Base-by-base conservation (phyloP, 2,113 vertebrate species). In the Andinoacara biseriatus region DNA sequence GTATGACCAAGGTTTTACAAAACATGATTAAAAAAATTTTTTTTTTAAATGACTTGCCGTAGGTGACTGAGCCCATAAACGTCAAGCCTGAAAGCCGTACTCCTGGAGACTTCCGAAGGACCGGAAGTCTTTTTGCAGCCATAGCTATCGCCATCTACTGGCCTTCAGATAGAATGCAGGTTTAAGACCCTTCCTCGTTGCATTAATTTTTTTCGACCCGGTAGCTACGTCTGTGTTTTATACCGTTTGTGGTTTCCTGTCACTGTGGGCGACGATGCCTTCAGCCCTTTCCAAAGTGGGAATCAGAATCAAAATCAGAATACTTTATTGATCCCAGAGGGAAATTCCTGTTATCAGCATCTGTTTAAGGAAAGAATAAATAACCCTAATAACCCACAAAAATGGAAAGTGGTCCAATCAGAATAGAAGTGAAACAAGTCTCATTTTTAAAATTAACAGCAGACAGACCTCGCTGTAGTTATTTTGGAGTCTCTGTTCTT, bases 401-500 rank as follows among this genome's bases (percentile, higher is more conserved):
- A n/a, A n/a, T n/a, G n/a, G n/a, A n/a, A 38, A 10, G 8, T 2
- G 38, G 8, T 10, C 3, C 10, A 40, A 40, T 10, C 38, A 43
- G 40, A 43, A 11, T 11, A 43, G 10, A 43, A 11, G 40, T 11
- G 10, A 43, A 69, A 43, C 15, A 18, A 69, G 63, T 69, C 63
- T 69, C 24, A 24, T 67, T 11, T 29, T 49, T 43, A 3, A 43
- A 20, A 69, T 67, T 46, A 69, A 49, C 15, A 29, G 15, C 46
- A 0, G 1, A 17, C 15, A 0, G 40, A 17, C 15, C 63, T 29
- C 22, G 38, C 10, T 17, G 46, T 46, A 67, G 22, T 49, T 67
- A 46, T 46, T 26, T 24, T 67, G 15, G 22, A 67, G 63, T 29
- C 9, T 40, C 38, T 10, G 38, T 10, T 40, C 9, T 40, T 3